Evolutionary conservation across 2,797 vertebrate genomes (phyloP).

Genomic region (Leptoclinus maculatus): DNA sequence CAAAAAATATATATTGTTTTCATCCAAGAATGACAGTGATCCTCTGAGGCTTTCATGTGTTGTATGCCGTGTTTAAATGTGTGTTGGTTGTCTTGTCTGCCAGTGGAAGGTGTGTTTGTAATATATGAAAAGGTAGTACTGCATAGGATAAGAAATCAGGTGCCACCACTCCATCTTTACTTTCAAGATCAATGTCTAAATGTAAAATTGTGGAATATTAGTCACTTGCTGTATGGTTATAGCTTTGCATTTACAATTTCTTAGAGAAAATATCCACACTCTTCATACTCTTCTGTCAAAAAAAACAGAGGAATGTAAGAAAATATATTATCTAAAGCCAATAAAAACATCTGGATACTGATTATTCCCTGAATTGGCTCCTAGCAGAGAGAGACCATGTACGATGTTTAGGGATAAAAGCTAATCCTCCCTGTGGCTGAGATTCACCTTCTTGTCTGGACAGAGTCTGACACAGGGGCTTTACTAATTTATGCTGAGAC

Average conservation of each 20-base stretch:
- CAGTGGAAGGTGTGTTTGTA: conserved; percentile 37
- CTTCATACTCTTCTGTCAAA: conserved; percentile 1
- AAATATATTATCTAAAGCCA: conserved; percentile 34
- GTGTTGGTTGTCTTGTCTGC: conserved; percentile 50
- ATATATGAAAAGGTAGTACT: conserved; percentile 19
- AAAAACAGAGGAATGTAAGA: conserved; percentile 11
- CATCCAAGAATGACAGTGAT: conserved; percentile 48
- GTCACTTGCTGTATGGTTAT: conserved; percentile 33
- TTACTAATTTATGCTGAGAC: conserved; percentile 80
- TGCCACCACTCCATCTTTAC: conserved; percentile 1
- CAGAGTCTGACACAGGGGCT: conserved; percentile 76
- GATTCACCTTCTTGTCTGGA: conserved; percentile 82
- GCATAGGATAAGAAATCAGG: conserved; percentile 23
- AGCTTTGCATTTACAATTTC: conserved; percentile 13
- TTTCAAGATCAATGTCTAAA: conserved; percentile 21
- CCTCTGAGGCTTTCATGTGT: conserved; percentile 56
- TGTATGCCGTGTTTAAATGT: conserved; percentile 47
- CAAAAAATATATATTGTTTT: conserved; percentile 42
- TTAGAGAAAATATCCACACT: not conserved
- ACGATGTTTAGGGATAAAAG: conserved; percentile 74
- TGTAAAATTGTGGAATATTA: conserved; percentile 14
- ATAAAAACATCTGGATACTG: conserved; percentile 68
- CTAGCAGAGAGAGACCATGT: conserved; percentile 61
- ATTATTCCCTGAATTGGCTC: conserved; percentile 67
- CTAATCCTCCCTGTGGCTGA: conserved; percentile 79